phyloP scores from a whole-genome alignment of 2,888 invertebrate genomes.

The Amphiduros pacificus region DNA sequence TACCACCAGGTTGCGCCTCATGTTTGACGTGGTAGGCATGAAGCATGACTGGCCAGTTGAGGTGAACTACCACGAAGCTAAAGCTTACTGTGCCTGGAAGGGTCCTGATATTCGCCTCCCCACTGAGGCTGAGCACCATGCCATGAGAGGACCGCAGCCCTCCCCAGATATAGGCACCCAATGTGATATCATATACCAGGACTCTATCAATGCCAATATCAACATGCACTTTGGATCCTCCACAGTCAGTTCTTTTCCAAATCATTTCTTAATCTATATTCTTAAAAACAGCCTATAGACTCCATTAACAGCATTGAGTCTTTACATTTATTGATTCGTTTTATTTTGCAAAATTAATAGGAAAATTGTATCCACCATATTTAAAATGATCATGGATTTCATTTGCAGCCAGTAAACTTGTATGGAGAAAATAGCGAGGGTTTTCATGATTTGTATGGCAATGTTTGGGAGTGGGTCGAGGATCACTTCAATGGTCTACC shows the following conservation, averaged over 20 bases:
- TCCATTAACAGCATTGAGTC: too few species aligned
- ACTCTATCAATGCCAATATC: conserved; percentile 40
- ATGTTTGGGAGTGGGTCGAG: conserved; percentile 58
- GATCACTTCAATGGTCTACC: conserved; percentile 56
- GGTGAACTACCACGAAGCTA: conserved; percentile 56
- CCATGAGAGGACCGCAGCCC: conserved; percentile 39
- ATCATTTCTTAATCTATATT: too few species aligned
- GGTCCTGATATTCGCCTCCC: conserved; percentile 50
- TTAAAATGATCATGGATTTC: too few species aligned
- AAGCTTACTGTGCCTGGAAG: conserved; percentile 55
- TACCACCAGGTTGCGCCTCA: conserved; percentile 51
- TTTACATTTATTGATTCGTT: too few species aligned
- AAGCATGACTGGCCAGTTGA: conserved; percentile 56
- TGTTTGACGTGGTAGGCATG: conserved; percentile 54
- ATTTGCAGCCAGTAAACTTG: conserved; percentile 55
- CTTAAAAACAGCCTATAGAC: too few species aligned
- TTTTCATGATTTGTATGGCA: conserved; percentile 54
- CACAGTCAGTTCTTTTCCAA: conserved; percentile 51
- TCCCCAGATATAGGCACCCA: background rate
- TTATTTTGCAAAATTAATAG: too few species aligned
- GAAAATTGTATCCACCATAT: too few species aligned
- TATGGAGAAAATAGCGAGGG: conserved; percentile 44
- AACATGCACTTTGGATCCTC: conserved; percentile 53
- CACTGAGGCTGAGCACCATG: conserved; percentile 51
- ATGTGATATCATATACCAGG: conserved; percentile 45